phyloP scores from a whole-genome alignment of 2,113 vertebrate species.

The Zosterops lateralis region DNA sequence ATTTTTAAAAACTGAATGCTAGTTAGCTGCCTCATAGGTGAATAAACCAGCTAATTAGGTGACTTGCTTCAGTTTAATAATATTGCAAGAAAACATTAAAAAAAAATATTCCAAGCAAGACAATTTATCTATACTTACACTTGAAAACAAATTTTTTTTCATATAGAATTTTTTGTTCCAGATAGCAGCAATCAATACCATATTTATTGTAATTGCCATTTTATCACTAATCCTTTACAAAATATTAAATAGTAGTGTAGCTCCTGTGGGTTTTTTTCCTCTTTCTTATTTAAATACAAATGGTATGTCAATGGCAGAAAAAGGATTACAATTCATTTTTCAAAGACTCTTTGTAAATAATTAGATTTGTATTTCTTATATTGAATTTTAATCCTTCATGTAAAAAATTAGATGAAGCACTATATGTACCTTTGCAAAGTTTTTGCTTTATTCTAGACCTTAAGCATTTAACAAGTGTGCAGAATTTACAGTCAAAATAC shows the following conservation, averaged over 20 bases:
- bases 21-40: not conserved
- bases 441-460: not conserved
- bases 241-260: not conserved
- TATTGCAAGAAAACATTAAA: not conserved
- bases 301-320: not conserved
- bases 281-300: not conserved
- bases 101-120: not conserved
- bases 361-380: not conserved
- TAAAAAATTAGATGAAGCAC: not conserved
- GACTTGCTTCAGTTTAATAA: not conserved
- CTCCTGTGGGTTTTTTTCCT: rapidly evolving
- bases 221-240: not conserved
- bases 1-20: not conserved
- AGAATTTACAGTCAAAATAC: not conserved
- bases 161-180: not conserved
- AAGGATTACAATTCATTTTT: not conserved
- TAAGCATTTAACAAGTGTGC: not conserved
- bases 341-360: not conserved
- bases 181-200: not conserved
- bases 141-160: not conserved
- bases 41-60: not conserved
- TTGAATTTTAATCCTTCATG: not conserved
- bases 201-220: not conserved
- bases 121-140: not conserved
- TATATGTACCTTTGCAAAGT: not conserved